Evolutionary conservation across 2,888 invertebrate genomes (phyloP).

Genomic region (Falcaria lacertinaria): DNA sequence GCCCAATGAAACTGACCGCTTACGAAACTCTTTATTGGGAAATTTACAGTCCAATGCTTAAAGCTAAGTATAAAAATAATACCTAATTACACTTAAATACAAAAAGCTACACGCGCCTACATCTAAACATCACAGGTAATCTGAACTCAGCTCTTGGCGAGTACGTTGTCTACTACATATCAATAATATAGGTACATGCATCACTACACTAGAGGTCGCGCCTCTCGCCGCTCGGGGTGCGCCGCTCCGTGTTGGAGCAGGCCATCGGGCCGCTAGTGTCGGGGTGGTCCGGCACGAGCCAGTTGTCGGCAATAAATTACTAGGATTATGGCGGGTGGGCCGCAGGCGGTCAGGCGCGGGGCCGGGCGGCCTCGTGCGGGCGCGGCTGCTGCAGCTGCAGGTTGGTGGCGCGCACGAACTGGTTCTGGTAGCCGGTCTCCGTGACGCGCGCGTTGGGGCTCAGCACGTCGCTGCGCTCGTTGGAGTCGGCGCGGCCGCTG

Average conservation of each 20-base stretch:
- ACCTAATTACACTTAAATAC: slow-evolving; percentile 30
- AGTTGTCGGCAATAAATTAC: slow-evolving; percentile 56
- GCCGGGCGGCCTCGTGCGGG: slow-evolving; percentile 2
- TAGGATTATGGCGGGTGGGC: slow-evolving; percentile 56
- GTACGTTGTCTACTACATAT: too few relatives aligned
- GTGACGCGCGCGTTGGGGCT: slow-evolving; percentile 55
- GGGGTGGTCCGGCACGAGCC: neutral
- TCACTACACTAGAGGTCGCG: neutral
- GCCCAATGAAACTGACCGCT: slow-evolving; percentile 56
- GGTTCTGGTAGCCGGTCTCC: slow-evolving; percentile 55
- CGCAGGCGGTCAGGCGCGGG: slow-evolving; percentile 13
- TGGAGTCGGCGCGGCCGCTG: slow-evolving; percentile 30
- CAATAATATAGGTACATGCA: neutral
- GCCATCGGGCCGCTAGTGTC: neutral
- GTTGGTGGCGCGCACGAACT: slow-evolving; percentile 55
- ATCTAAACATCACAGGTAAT: slow-evolving; percentile 54
- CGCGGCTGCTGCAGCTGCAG: slow-evolving; percentile 38
- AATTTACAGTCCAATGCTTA: slow-evolving; percentile 59
- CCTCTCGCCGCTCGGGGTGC: neutral
- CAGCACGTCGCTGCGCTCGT: slow-evolving; percentile 32
- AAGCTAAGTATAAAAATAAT: slow-evolving; percentile 69
- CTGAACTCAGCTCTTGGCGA: too few relatives aligned
- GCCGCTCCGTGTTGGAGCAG: too few relatives aligned
- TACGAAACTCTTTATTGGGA: slow-evolving; percentile 73
- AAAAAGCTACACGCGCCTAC: slow-evolving; percentile 30